These are phyloP conservation scores for Propithecus coquereli DNA, from an alignment of 2,113 vertebrate species.

Conservation along the genomic window DNA sequence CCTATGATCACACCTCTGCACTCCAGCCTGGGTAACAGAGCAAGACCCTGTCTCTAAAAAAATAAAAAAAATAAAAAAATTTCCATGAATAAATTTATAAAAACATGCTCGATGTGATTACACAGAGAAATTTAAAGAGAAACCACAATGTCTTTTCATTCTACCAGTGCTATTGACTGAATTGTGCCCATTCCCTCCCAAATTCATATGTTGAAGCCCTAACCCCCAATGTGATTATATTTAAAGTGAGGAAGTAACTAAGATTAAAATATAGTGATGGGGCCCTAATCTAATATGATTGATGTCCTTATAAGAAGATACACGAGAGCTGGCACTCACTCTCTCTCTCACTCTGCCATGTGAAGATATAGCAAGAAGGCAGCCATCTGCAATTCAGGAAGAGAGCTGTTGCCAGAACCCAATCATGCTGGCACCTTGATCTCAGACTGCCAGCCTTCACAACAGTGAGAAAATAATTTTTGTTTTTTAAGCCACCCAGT, in stretches of 20 bases:
- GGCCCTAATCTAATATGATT: background rate
- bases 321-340: background rate
- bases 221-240: background rate
- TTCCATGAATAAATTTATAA: background rate
- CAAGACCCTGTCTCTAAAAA: no score
- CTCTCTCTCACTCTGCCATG: background rate
- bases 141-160: background rate
- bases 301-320: background rate
- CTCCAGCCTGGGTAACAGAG: no score
- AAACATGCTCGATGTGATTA: background rate
- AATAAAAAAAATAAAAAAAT: background rate
- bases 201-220: background rate
- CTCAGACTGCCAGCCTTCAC: background rate
- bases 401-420: background rate
- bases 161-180: background rate
- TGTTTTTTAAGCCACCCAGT: background rate
- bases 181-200: background rate
- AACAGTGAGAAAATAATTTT: background rate
- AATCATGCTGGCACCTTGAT: background rate
- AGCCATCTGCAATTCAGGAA: background rate
- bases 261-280: background rate
- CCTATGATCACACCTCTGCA: no score
- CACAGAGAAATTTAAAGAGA: background rate
- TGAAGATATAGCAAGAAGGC: background rate
- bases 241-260: background rate